Evolutionary conservation across 2,797 vertebrate species (phyloP), one percentile per base, ranked within the genome.

Genomic region (Spea hammondii): DNA sequence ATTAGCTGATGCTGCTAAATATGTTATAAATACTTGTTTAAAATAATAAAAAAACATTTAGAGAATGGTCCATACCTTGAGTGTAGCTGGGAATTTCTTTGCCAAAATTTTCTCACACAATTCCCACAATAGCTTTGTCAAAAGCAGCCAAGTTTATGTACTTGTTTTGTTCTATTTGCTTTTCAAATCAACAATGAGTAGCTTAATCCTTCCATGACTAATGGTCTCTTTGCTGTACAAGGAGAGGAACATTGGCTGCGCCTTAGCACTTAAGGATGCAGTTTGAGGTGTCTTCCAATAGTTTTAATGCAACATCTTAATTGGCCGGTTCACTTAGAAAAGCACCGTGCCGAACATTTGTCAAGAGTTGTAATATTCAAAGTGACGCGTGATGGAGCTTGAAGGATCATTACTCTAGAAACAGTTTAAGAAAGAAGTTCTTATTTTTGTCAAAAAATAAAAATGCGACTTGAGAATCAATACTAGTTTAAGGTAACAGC

Each of bases 301-400:
- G 47, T 74, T 85, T 57, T 76, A 83, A 76, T 78, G 76, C 54
- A 64, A n/a, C 72, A 48, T 11, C 73, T 32, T 80, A 85, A 84
- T 79, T 76, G 77, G 75, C 76, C 70, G 78, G 82, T 82, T 82
- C 66, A 80, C 85, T 85, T 84, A 45, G 44, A 65, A 77, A 78
- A 62, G 66, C 80, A 71, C 0, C 45, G 13, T 79, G 46, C 53
- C 62, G 32, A 70, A 77, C 72, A 73, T 68, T 78, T 83, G 75
- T 83, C 79, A 82, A 62, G 77, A 60, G 74, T 83, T 66, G 45
- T 65, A 32, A 51, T 82, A 74, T 78, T 64, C 81, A 84, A 82
- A 82, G 70, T 68, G 74, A 32, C 76, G n/a, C 45, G 74, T 72
- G 79, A 81, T 76, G 62, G 69, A 76, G 74, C 62, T 32, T 53